Conservation (phyloP, 2,113 vertebrate species). For the Motacilla alba region DNA sequence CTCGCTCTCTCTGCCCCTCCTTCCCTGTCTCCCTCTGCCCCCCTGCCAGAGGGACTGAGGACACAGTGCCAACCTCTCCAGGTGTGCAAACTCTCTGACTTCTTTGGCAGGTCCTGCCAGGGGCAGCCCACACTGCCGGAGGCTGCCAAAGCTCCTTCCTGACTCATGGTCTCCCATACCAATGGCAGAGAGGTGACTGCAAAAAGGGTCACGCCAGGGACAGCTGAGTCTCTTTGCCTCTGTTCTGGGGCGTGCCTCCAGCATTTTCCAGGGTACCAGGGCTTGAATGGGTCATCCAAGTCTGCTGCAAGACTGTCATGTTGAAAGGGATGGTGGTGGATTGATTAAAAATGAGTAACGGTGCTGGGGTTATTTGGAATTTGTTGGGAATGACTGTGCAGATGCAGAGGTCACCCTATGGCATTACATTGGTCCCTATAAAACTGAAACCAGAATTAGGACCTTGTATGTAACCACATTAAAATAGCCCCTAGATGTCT, state of each 20-base stretch:
- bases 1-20: not conserved
- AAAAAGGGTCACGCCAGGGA: not conserved
- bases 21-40: not conserved
- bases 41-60: not conserved
- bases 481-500: not conserved
- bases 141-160: slow-evolving; percentile 54
- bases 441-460: not conserved
- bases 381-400: not conserved
- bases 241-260: not conserved
- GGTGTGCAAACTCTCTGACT: slow-evolving; percentile 65
- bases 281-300: not conserved
- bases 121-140: slow-evolving; percentile 37
- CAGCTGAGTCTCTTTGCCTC: not conserved
- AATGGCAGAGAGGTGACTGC: not conserved
- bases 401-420: not conserved
- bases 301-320: not conserved
- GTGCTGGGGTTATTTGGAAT: not conserved
- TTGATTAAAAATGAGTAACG: not conserved
- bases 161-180: not conserved
- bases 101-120: slow-evolving; percentile 64
- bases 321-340: not conserved
- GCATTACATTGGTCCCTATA: not conserved
- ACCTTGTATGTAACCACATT: not conserved
- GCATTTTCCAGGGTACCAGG: not conserved
- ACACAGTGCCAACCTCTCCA: slow-evolving; percentile 56